A percentile compares a stretch with the other conserved stretches of the same genome.
These are phyloP conservation scores for Meda fulgida DNA, from an alignment of 2,797 vertebrate species.

Conservation along the genomic window DNA sequence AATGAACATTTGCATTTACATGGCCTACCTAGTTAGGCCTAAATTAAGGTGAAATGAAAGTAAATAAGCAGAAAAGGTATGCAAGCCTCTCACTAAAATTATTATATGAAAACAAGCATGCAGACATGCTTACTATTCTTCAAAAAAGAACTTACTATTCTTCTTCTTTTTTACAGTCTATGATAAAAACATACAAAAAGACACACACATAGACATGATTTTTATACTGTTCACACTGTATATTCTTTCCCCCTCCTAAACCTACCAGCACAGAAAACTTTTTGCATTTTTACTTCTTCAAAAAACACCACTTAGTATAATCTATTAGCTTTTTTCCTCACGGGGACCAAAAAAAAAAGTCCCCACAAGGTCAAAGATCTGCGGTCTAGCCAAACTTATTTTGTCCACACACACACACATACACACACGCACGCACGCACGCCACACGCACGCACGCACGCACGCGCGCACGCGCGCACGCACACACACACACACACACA, in stretches of 20 bases:
- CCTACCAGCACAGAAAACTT: too few species aligned
- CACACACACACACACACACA: conserved; percentile 26
- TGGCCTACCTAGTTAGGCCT: not conserved
- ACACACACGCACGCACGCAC: conserved; percentile 14
- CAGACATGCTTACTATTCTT: not conserved
- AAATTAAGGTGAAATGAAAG: conserved; percentile 24
- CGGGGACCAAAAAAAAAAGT: not conserved
- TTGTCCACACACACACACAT: too few species aligned
- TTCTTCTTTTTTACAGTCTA: not conserved
- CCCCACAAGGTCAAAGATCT: not conserved
- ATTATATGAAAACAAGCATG: conserved; percentile 21
- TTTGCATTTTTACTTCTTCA: too few species aligned
- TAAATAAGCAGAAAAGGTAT: conserved; percentile 34
- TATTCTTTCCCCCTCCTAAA: too few species aligned
- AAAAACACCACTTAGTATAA: too few species aligned
- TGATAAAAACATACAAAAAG: not conserved
- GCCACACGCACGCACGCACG: too few species aligned
- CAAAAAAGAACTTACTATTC: not conserved
- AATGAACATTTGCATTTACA: conserved; percentile 24
- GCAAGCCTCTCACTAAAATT: not conserved
- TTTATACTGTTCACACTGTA: too few species aligned
- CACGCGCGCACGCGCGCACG: not conserved
- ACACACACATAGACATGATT: not conserved
- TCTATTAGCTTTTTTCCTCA: not conserved
- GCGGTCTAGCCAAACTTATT: too few species aligned